These are phyloP conservation scores for Tinea pellionella DNA, from an alignment of 2,888 invertebrate species.

Conservation along the genomic window DNA sequence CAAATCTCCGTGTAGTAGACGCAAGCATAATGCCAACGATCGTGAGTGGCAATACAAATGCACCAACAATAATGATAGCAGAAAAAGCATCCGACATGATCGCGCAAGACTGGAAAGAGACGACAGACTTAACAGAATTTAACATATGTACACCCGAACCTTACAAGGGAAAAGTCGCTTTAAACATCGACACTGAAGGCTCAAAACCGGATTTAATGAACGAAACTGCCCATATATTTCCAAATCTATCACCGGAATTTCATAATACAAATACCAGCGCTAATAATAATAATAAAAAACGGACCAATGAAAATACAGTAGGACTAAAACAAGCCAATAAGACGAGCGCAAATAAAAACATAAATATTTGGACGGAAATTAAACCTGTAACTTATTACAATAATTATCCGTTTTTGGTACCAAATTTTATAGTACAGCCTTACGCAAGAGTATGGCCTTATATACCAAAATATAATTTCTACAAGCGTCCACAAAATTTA, in stretches of 20 bases:
- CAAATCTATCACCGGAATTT: conserved; percentile 23
- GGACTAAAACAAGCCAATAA: background rate
- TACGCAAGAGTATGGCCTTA: conserved; percentile 1
- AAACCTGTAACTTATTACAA: background rate
- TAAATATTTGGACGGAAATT: background rate
- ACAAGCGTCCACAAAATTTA: background rate
- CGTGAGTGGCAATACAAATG: conserved; percentile 84
- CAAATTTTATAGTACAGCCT: background rate
- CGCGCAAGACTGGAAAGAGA: conserved; percentile 74
- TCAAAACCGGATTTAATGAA: conserved; percentile 27
- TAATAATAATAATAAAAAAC: background rate
- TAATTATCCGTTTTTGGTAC: background rate
- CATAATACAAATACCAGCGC: background rate
- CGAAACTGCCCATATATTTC: conserved; percentile 41
- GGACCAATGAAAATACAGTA: conserved; percentile 6
- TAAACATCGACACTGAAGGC: conserved; percentile 20
- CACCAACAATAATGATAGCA: conserved; percentile 85
- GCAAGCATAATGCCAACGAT: conserved; percentile 87
- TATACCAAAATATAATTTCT: background rate
- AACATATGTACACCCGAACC: background rate
- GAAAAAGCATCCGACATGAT: conserved; percentile 87
- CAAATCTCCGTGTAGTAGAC: conserved; percentile 79
- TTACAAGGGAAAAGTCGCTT: conserved; percentile 16
- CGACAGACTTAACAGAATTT: conserved; percentile 18
- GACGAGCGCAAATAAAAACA: background rate